These are phyloP conservation scores for Tribolium madens DNA, from an alignment of 1,140 invertebrate species.

Conservation along the genomic window DNA sequence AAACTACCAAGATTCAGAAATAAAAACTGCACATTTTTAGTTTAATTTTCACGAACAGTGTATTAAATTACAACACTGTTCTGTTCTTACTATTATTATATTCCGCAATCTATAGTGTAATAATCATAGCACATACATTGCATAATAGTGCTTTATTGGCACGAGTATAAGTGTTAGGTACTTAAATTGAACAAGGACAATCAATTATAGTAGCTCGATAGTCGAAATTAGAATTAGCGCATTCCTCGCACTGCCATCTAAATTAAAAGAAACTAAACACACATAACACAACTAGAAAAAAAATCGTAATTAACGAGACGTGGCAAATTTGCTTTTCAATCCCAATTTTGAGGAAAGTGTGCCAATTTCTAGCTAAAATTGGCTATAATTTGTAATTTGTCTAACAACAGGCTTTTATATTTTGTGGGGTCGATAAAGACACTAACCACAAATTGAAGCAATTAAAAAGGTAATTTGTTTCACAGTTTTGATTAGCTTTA, in stretches of 20 bases:
- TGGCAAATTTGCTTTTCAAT: neutral
- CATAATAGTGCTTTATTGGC: constrained; percentile 16
- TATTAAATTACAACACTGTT: neutral
- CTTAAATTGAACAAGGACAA: constrained; percentile 30
- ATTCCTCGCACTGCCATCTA: neutral
- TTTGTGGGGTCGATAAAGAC: neutral
- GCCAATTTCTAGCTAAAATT: constrained; percentile 3
- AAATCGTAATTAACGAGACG: no score
- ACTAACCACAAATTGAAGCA: constrained; percentile 17
- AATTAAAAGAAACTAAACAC: neutral
- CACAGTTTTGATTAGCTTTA: constrained; percentile 12
- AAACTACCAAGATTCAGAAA: neutral
- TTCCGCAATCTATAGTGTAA: neutral
- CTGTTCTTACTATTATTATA: neutral
- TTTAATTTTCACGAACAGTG: neutral
- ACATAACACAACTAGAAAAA: neutral
- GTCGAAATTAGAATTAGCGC: neutral
- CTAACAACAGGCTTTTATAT: no score
- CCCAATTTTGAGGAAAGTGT: constrained; percentile 31
- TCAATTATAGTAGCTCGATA: neutral
- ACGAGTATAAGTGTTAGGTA: constrained; percentile 6
- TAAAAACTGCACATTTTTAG: neutral
- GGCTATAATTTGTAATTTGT: constrained; percentile 7
- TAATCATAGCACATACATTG: neutral
- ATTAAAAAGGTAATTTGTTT: constrained; percentile 6